Percentiles rank a stretch among this genome's conserved stretches.
Conservation (phyloP, 2,797 vertebrate genomes). For the Echiichthys vipera region DNA sequence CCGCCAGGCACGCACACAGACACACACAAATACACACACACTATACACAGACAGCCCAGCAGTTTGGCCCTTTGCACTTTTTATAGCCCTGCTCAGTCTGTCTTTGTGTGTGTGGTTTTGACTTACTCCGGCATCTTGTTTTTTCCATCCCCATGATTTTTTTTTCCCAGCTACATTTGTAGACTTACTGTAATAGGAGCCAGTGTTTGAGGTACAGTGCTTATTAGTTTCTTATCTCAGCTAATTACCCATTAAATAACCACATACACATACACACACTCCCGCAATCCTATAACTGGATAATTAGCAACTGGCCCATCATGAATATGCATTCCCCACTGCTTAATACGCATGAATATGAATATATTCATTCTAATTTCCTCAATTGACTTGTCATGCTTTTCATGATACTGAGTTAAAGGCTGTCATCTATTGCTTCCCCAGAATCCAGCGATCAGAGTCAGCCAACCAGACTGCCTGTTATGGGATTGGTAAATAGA, state of each 20-base stretch:
- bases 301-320: slow-evolving; percentile 77
- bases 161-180: slow-evolving; percentile 64
- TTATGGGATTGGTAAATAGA: slow-evolving; percentile 11
- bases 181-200: slow-evolving; percentile 69
- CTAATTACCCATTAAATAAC: slow-evolving; percentile 83
- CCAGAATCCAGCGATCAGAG: slow-evolving; percentile 21
- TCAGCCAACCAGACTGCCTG: slow-evolving; percentile 18
- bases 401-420: slow-evolving; percentile 37
- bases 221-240: slow-evolving; percentile 81
- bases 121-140: slow-evolving; percentile 60
- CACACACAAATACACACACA: slow-evolving; percentile 26
- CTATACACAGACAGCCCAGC: slow-evolving; percentile 57
- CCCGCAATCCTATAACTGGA: slow-evolving; percentile 60
- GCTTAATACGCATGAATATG: slow-evolving; percentile 67
- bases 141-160: slow-evolving; percentile 58
- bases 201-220: slow-evolving; percentile 73
- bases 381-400: slow-evolving; percentile 69
- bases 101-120: slow-evolving; percentile 39
- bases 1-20: slow-evolving; percentile 61
- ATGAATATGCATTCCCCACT: slow-evolving; percentile 77
- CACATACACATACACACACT: slow-evolving; percentile 53
- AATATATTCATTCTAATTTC: slow-evolving; percentile 78
- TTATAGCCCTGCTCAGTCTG: slow-evolving; percentile 59
- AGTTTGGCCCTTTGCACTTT: slow-evolving; percentile 80
- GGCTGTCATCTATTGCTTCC: slow-evolving; percentile 28